Percentiles rank a stretch among this genome's conserved stretches.
phyloP scores from a whole-genome alignment of 2,113 vertebrate species.

The Monopterus albus region DNA sequence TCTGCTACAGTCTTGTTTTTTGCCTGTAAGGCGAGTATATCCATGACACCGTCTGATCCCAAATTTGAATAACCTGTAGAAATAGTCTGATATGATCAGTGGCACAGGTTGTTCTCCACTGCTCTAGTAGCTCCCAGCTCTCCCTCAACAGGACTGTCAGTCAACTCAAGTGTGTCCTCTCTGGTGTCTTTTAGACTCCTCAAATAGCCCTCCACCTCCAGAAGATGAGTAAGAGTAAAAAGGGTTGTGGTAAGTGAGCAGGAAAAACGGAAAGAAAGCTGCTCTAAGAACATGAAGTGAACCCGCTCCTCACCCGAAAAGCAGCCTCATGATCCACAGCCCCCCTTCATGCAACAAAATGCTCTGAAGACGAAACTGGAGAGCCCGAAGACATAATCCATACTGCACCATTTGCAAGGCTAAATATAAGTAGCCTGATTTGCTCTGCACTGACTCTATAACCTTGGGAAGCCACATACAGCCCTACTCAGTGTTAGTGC shows the following conservation, averaged over 20 bases:
- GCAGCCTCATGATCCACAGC: conserved; percentile 47
- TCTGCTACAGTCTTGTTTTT: conserved; percentile 64
- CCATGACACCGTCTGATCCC: conserved; percentile 74
- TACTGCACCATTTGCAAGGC: conserved; percentile 76
- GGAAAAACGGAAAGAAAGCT: conserved; percentile 7
- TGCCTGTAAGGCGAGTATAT: conserved; percentile 83
- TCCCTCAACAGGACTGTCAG: conserved; percentile 30
- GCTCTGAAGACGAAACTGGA: conserved; percentile 83
- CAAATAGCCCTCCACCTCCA: conserved; percentile 50
- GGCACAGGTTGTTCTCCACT: conserved; percentile 28
- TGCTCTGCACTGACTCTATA: conserved; percentile 72
- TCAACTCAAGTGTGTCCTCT: conserved; percentile 42
- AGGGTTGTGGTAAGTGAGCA: background rate
- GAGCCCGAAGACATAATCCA: conserved; percentile 82
- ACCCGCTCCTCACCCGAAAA: conserved; percentile 71
- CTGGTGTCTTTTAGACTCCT: conserved; percentile 39
- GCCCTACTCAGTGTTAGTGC: conserved; percentile 60
- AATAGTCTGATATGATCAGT: conserved; percentile 26
- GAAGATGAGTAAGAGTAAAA: conserved; percentile 26
- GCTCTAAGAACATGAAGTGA: conserved; percentile 35
- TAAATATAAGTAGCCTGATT: conserved; percentile 84
- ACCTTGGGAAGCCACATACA: conserved; percentile 73
- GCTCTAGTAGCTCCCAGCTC: conserved; percentile 28
- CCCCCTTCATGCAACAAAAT: conserved; percentile 65
- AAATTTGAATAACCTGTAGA: conserved; percentile 39